These are phyloP conservation scores for Drymodes brunneopygia DNA, from an alignment of 2,113 vertebrate species.

Conservation along the genomic window DNA sequence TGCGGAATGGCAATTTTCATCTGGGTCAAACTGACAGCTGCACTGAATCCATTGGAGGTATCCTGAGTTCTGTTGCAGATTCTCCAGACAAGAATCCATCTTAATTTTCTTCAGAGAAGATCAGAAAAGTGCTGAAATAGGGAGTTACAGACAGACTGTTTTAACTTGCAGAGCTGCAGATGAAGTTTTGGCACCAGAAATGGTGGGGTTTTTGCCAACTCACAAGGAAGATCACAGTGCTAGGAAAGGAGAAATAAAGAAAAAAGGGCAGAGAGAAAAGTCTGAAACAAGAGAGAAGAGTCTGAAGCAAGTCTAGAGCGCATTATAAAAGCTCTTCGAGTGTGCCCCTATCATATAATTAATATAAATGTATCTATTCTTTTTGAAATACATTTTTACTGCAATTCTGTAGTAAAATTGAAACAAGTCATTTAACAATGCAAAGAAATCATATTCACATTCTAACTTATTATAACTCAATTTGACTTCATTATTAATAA, in stretches of 20 bases:
- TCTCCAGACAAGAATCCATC: background rate
- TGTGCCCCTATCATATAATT: background rate
- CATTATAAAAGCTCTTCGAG: background rate
- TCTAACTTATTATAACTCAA: conserved; percentile 53
- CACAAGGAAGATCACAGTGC: background rate
- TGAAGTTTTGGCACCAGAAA: conserved; percentile 14
- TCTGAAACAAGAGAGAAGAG: background rate
- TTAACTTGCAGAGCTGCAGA: conserved; percentile 21
- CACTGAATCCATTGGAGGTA: background rate
- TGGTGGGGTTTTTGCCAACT: background rate
- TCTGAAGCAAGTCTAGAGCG: background rate
- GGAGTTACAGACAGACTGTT: background rate
- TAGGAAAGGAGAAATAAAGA: background rate
- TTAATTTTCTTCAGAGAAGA: background rate
- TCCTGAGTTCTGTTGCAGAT: background rate
- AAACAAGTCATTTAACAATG: conserved; percentile 61
- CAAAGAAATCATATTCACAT: conserved; percentile 34
- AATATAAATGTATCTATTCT: conserved; percentile 22
- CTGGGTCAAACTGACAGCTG: background rate
- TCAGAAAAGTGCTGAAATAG: conserved; percentile 16
- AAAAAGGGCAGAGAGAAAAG: background rate
- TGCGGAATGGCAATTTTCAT: background rate
- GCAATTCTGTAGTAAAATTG: conserved; percentile 60
- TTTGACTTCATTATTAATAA: conserved; percentile 48
- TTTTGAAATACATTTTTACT: conserved; percentile 1